Evolutionary conservation across 2,888 invertebrate species (phyloP).

Genomic region (Cephus rjabovi): DNA sequence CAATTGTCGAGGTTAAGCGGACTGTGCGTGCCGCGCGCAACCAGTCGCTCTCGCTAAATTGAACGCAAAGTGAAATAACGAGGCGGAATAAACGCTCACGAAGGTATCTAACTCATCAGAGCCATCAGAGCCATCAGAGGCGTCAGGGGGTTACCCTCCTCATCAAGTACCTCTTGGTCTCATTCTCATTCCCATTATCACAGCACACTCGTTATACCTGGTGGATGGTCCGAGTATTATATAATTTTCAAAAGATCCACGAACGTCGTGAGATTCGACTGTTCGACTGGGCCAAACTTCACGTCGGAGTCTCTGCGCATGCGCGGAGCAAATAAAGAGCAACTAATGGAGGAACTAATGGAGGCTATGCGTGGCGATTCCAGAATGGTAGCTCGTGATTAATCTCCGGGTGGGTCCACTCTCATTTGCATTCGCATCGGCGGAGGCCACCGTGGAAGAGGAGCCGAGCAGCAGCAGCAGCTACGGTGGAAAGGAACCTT

Average conservation of each 20-base stretch:
- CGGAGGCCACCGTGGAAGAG: conserved; percentile 42
- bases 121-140: not conserved
- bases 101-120: not conserved
- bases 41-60: not conserved
- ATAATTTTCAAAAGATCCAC: not conserved
- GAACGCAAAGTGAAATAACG: not conserved
- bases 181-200: not conserved
- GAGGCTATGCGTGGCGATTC: not conserved
- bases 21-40: not conserved
- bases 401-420: not conserved
- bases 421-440: conserved; percentile 46
- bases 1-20: not conserved
- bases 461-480: conserved; percentile 42
- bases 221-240: not conserved
- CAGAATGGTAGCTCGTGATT: not conserved
- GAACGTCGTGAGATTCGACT: not conserved
- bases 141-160: not conserved
- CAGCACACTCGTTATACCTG: not conserved
- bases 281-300: not conserved
- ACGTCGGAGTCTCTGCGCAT: not conserved
- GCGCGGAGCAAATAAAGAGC: not conserved
- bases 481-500: conserved; percentile 28
- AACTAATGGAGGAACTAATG: not conserved
- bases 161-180: not conserved
- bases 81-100: not conserved